Conservation (phyloP, 1,140 invertebrate species). For the Lamellibrachia luymesi region DNA sequence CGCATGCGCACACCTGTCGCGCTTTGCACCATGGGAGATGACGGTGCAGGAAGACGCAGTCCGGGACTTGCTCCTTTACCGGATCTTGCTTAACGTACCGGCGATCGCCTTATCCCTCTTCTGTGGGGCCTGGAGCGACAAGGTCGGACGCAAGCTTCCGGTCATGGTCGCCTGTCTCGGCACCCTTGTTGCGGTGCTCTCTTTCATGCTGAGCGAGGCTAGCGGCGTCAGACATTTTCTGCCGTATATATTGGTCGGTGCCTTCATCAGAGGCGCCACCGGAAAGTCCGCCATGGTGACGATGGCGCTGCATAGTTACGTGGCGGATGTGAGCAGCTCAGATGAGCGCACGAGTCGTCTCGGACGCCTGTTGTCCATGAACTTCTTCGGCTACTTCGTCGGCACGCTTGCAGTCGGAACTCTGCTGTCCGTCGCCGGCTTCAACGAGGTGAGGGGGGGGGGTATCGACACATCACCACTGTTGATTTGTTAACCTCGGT, state of each 20-base stretch:
- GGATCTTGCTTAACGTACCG: conserved; percentile 52
- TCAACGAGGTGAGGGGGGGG: conserved; percentile 30
- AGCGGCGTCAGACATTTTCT: conserved; percentile 31
- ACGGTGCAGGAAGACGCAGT: conserved; percentile 42
- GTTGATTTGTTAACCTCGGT: too few species aligned
- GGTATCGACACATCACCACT: too few species aligned
- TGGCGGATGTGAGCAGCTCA: conserved; percentile 41
- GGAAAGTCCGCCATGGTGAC: conserved; percentile 54
- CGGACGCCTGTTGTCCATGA: conserved; percentile 53
- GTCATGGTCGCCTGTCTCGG: conserved; percentile 52
- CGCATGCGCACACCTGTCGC: conserved; percentile 19
- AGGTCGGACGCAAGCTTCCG: conserved; percentile 37
- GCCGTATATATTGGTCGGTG: conserved; percentile 44
- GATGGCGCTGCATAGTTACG: conserved; percentile 55
- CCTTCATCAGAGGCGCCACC: conserved; percentile 44
- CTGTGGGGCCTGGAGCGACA: conserved; percentile 55
- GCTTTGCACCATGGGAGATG: conserved; percentile 16
- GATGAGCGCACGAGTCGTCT: conserved; percentile 31
- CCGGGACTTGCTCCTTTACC: conserved; percentile 46
- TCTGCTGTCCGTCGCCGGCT: conserved; percentile 39
- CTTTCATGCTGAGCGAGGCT: conserved; percentile 45
- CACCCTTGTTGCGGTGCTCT: conserved; percentile 43
- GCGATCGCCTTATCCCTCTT: conserved; percentile 51
- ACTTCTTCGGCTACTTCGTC: conserved; percentile 52
- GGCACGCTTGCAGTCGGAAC: conserved; percentile 49